Evolutionary conservation across 2,888 invertebrate genomes (phyloP).

Genomic region (Adelognathus sp.): DNA sequence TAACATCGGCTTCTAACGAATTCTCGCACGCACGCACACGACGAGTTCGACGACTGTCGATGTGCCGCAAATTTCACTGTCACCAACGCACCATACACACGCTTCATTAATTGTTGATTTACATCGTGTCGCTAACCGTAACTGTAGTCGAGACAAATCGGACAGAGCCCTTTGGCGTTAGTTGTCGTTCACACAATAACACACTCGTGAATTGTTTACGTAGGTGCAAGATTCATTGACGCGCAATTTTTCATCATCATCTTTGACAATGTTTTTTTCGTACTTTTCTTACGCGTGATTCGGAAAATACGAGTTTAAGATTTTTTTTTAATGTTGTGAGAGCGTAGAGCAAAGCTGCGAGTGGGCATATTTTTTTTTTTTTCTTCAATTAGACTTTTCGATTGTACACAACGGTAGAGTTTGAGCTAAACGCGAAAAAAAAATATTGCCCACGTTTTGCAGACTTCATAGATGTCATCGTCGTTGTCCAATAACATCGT

Average conservation of each 20-base stretch:
- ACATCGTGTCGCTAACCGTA: background rate
- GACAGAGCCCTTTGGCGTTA: background rate
- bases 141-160: background rate
- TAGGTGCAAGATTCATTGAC: background rate
- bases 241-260: background rate
- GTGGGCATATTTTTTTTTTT: constrained; percentile 19
- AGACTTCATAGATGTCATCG: constrained; percentile 80
- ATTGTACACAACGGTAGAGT: background rate
- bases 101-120: background rate
- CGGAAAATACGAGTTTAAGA: too few relatives aligned
- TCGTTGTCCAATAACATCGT: constrained; percentile 78
- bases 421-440: constrained; percentile 3
- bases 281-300: constrained; percentile 12
- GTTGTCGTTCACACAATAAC: background rate
- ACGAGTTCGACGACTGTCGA: background rate
- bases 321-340: background rate
- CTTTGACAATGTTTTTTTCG: background rate
- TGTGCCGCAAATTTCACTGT: background rate
- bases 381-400: background rate
- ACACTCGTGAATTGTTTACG: background rate
- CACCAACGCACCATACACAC: background rate
- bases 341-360: background rate
- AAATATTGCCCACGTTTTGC: constrained; percentile 71
- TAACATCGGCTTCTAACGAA: background rate
- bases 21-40: background rate